phyloP scores from a whole-genome alignment of 2,888 invertebrate genomes.

The Acanthococcus lagerstroemiae region DNA sequence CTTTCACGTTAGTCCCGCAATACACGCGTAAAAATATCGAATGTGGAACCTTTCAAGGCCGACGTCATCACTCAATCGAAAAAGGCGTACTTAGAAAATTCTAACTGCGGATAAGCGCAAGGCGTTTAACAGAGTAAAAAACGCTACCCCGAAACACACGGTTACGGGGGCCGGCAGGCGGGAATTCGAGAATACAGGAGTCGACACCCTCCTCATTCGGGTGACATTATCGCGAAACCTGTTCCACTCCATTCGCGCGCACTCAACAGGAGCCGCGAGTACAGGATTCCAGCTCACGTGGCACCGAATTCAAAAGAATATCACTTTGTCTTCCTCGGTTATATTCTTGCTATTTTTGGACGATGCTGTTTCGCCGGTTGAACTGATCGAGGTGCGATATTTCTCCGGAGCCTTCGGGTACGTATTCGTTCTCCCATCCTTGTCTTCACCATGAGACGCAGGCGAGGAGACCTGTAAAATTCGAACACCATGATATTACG shows the following conservation, averaged over 20 bases:
- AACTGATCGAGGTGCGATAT: slow-evolving; percentile 47
- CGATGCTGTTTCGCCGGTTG: slow-evolving; percentile 34
- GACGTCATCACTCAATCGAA: no score
- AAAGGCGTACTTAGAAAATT: no score
- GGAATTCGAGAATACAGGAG: no score
- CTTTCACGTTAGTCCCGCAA: no score
- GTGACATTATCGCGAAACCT: no score
- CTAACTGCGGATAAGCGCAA: no score
- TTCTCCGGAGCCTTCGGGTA: no score
- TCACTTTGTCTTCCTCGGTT: slow-evolving; percentile 38
- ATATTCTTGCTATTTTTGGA: slow-evolving; percentile 13
- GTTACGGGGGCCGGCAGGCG: no score
- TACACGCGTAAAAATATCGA: neutral
- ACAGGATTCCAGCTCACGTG: neutral
- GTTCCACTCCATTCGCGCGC: neutral
- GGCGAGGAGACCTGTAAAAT: slow-evolving; percentile 3
- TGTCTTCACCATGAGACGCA: slow-evolving; percentile 20
- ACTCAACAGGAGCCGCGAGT: neutral
- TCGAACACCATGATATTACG: neutral
- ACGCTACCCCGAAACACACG: no score
- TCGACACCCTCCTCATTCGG: no score
- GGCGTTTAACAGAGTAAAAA: no score
- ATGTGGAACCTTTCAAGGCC: neutral
- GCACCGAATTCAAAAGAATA: slow-evolving; percentile 38
- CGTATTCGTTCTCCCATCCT: slow-evolving; percentile 51